phyloP scores from a whole-genome alignment of 2,888 invertebrate species.

The Theretra japonica region DNA sequence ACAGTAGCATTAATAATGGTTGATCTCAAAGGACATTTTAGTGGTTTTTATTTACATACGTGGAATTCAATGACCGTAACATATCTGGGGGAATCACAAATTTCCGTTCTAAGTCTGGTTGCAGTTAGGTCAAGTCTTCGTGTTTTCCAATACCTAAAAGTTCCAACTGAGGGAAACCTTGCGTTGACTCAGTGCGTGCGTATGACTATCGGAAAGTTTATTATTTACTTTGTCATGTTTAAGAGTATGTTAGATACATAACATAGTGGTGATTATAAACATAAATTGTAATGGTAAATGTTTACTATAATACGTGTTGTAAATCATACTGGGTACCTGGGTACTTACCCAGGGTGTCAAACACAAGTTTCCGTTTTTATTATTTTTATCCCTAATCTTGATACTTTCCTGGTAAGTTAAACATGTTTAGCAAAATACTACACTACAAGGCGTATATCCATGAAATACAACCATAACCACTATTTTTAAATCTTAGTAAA shows the following conservation, averaged over 20 bases:
- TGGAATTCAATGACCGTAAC: neutral
- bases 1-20: neutral
- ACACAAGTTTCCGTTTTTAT: too few relatives aligned
- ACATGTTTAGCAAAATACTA: too few relatives aligned
- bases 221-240: slow-evolving; percentile 5
- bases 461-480: too few relatives aligned
- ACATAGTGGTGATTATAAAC: neutral
- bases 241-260: neutral
- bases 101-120: neutral
- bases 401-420: too few relatives aligned
- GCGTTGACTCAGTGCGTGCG: neutral
- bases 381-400: too few relatives aligned
- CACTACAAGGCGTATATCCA: too few relatives aligned
- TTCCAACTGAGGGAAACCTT: neutral
- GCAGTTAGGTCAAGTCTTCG: neutral
- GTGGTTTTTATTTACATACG: neutral
- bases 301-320: too few relatives aligned
- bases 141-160: neutral
- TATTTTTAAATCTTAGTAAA: too few relatives aligned
- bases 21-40: neutral
- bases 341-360: too few relatives aligned
- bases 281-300: neutral
- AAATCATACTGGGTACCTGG: too few relatives aligned
- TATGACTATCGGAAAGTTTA: neutral
- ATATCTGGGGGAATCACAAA: neutral